A percentile compares a stretch with the other conserved stretches of the same genome.
phyloP scores from a whole-genome alignment of 2,797 vertebrate species.

The Xiphorhynchus erythropygius region DNA sequence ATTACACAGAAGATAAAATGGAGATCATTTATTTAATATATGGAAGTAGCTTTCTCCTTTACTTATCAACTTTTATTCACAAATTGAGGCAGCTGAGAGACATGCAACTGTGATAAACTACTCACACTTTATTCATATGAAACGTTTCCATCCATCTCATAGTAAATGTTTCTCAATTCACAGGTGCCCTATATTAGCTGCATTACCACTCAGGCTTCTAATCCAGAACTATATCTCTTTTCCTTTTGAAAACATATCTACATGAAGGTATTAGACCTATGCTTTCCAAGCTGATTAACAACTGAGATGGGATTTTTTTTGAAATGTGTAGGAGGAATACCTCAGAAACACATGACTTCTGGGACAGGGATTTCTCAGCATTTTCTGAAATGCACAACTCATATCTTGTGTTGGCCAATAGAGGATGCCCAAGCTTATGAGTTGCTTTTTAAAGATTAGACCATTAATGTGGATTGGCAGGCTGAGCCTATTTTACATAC shows the following conservation, averaged over 20 bases:
- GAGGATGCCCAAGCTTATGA: background rate
- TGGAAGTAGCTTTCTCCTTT: background rate
- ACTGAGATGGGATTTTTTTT: background rate
- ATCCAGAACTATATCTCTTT: background rate
- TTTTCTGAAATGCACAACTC: background rate
- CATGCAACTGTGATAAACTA: background rate
- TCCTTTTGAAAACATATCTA: background rate
- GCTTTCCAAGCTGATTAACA: background rate
- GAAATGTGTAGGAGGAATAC: background rate
- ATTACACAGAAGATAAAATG: background rate
- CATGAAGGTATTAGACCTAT: background rate
- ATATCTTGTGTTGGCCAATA: background rate
- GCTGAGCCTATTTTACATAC: background rate
- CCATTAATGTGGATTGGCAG: background rate
- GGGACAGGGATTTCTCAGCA: background rate
- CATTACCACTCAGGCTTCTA: background rate
- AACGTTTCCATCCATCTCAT: background rate
- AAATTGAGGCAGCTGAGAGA: background rate
- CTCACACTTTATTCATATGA: background rate
- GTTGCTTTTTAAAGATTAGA: background rate
- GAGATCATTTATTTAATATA: background rate
- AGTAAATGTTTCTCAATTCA: background rate
- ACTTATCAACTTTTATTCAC: background rate
- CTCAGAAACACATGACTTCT: background rate
- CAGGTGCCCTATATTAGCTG: background rate